Evolutionary conservation across 2,113 vertebrate species (phyloP), one percentile per base, ranked within the genome.

Genomic region (Tupaia tana): DNA sequence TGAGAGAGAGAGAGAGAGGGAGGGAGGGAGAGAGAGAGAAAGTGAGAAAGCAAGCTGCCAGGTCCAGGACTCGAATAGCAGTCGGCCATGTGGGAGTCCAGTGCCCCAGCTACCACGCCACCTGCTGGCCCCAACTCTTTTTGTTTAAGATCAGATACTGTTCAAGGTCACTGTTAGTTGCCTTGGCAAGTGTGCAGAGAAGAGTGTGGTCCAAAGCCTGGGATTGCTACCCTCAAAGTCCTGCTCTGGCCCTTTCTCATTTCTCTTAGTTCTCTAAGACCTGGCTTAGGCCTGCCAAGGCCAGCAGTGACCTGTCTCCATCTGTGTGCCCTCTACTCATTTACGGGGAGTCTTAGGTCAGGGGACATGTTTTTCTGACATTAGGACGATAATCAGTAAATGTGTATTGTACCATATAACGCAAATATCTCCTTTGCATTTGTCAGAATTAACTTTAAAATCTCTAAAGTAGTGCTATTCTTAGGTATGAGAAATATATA

Each of bases 251-350:
- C 43, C 6, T 0, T 52, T 58, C 58, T 52, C 16, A 9, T 20
- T 12, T 25, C 20, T 0, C 0, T 74, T 20, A 0, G 7, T 4
- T 34, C 56, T 24, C 70, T 19, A 13, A 58, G 69, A 15, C 67
- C 54, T 75, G 22, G 64, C 20, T 56, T 11, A 6, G 4, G 54
- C 59, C 78, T 54, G 54, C 6, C 9, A 1, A 5, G 58, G 73
- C 15, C 14, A 6, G 59, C 0, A 16, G 10, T 24, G 34, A 6
- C 1, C 0, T 16, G 66, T n/a, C 54, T 67, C 70, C 52, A 0
- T 59, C 19, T 29, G 6, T 14, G 34, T 19, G 18, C 29, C 24
- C 66, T 14, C 5, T n/a, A 3, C 14, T 70, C 79, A 27, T 20
- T 61, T 8, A 54, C 3, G 31, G 63, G 31, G 34, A 1, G 1